Evolutionary conservation across 2,888 invertebrate genomes (phyloP).

Genomic region (Machimus atricapillus): DNA sequence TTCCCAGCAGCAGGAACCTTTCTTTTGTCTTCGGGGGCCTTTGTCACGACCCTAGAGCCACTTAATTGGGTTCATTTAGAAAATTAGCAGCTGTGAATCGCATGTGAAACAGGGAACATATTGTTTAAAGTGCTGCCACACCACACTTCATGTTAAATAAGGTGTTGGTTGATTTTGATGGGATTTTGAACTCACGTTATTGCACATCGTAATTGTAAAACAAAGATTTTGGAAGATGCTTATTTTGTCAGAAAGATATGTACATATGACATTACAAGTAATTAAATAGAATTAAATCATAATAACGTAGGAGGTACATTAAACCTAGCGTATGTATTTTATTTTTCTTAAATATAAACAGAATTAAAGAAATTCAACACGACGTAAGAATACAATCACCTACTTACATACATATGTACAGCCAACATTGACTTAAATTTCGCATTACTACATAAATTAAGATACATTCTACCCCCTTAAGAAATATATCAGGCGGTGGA

Average conservation of each 20-base stretch:
- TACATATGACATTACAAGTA: background rate
- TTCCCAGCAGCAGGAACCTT: background rate
- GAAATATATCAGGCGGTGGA: no score
- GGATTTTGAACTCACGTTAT: background rate
- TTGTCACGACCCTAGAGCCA: background rate
- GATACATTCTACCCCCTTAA: no score
- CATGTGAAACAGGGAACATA: background rate
- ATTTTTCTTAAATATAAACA: no score
- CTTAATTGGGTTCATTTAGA: background rate
- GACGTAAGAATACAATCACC: no score
- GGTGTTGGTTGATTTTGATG: background rate
- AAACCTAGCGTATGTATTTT: no score
- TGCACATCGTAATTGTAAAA: background rate
- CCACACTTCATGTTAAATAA: background rate
- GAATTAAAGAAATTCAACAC: no score
- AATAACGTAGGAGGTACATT: no score
- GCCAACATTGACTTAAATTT: no score
- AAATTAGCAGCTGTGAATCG: background rate
- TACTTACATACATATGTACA: no score
- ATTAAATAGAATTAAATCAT: no score
- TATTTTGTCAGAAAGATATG: background rate
- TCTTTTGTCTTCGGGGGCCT: background rate
- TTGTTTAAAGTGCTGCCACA: background rate
- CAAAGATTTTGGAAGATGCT: background rate
- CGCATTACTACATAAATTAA: no score